Evolutionary conservation across 2,797 vertebrate genomes (phyloP), one percentile per base, ranked within the genome.

Genomic region (Poeciliopsis gracilis): DNA sequence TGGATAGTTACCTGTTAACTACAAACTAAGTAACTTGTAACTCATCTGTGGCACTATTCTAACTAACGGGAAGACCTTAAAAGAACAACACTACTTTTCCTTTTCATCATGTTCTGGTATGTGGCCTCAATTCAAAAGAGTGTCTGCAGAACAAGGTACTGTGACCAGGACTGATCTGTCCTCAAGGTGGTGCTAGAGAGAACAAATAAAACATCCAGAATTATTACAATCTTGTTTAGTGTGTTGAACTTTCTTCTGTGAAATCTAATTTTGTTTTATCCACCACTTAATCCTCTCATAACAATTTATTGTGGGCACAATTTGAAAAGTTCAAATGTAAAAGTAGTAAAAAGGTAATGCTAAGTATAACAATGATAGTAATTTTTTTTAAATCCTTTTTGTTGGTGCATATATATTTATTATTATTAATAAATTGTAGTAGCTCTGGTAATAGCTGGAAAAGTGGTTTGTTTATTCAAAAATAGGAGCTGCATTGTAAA

Each of bases 121-220:
- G 66, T 25, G n/a, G 66, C 38, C 23, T 45, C 41, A 45, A 25
- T 69, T 45, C 66, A 69, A 41, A 43, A 3, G 66, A 15, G 23
- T 43, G 23, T 25, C 36, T 43, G 25, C 38, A n/a, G 45, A 67
- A 66, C 18, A 38, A 69, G 12, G 2, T n/a, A 0, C 38, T 23
- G 63, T 67, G 10, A 20, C 36, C 63, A 41, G 20, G 4, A 25
- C 63, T 43, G 66, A 43, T 69, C 13, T 45, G 41, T 69, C 38
- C 66, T 69, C 66, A 43, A 41, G 66, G 41, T 43, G 66, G 66
- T 69, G 66, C 66, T 69, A 45, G 66, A 69, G 66, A 69, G 38
- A 69, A 9, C 20, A 69, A 43, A 69, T 49, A 6, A 6, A 33
- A 51, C 16, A 6, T 72, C 10, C 18, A 51, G 25, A 49, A 51